Evolutionary conservation across 2,113 vertebrate species (phyloP).

Genomic region (Piaya cayana): DNA sequence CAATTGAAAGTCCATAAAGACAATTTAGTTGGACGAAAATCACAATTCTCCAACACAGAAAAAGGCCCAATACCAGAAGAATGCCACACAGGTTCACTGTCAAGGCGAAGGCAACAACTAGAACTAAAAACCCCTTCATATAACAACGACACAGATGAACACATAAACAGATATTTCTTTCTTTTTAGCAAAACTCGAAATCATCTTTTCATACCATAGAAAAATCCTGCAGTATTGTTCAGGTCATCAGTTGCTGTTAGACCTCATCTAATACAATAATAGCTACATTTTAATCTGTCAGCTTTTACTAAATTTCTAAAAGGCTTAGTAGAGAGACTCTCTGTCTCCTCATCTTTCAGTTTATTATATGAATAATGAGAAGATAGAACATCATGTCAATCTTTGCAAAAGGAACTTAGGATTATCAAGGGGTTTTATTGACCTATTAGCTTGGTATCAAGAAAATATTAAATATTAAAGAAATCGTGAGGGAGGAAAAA

Average conservation of each 20-base stretch:
- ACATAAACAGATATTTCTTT: not conserved
- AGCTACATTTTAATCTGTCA: not conserved
- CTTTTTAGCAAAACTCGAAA: not conserved
- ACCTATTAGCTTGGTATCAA: not conserved
- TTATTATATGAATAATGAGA: not conserved
- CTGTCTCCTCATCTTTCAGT: not conserved
- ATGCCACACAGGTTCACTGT: not conserved
- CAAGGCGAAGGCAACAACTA: not conserved
- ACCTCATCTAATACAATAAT: not conserved
- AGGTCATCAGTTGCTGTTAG: not conserved
- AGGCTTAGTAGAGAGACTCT: not conserved
- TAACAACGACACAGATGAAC: not conserved
- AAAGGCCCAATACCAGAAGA: not conserved
- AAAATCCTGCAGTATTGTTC: not conserved
- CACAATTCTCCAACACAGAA: not conserved
- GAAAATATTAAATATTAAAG: not conserved
- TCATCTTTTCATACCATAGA: not conserved
- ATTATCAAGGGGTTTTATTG: not conserved
- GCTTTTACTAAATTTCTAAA: not conserved
- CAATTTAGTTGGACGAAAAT: not conserved
- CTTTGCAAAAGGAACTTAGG: not conserved
- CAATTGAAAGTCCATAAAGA: not conserved
- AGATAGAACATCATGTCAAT: not conserved
- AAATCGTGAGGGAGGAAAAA: fast-evolving
- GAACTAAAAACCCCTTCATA: fast-evolving